phyloP scores from a whole-genome alignment of 1,140 invertebrate genomes.

The Drosophila prosaltans region DNA sequence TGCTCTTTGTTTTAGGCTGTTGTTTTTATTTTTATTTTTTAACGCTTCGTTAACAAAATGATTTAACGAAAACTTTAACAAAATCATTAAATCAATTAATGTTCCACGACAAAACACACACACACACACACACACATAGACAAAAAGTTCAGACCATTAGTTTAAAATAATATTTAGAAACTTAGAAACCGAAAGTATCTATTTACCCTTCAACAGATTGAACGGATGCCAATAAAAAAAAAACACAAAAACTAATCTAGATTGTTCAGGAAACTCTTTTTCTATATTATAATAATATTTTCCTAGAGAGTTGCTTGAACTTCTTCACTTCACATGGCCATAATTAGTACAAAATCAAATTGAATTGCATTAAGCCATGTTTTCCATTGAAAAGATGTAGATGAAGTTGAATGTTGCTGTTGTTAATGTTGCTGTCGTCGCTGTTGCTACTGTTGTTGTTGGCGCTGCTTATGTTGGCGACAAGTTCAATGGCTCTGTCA shows the following conservation, averaged over 20 bases:
- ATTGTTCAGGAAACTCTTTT: slow-evolving; percentile 18
- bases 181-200: slow-evolving; percentile 31
- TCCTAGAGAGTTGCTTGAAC: slow-evolving; percentile 3
- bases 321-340: neutral
- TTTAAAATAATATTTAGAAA: slow-evolving; percentile 39
- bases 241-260: slow-evolving; percentile 40
- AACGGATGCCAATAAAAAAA: slow-evolving; percentile 3
- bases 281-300: neutral
- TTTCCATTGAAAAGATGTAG: neutral
- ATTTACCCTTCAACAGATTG: neutral
- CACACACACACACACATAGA: neutral
- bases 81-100: slow-evolving; percentile 74
- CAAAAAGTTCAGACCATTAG: slow-evolving; percentile 10
- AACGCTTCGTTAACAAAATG: slow-evolving; percentile 70
- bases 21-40: slow-evolving; percentile 23
- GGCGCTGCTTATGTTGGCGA: slow-evolving; percentile 36
- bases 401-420: neutral
- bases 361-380: neutral
- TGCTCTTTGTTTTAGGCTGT: slow-evolving; percentile 25
- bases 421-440: neutral
- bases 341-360: neutral
- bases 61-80: slow-evolving; percentile 44
- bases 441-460: neutral
- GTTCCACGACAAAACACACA: slow-evolving; percentile 42
- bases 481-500: slow-evolving; percentile 71